These are phyloP conservation scores for Pelvicachromis taeniatus DNA, from an alignment of 2,113 vertebrate genomes.

Conservation along the genomic window DNA sequence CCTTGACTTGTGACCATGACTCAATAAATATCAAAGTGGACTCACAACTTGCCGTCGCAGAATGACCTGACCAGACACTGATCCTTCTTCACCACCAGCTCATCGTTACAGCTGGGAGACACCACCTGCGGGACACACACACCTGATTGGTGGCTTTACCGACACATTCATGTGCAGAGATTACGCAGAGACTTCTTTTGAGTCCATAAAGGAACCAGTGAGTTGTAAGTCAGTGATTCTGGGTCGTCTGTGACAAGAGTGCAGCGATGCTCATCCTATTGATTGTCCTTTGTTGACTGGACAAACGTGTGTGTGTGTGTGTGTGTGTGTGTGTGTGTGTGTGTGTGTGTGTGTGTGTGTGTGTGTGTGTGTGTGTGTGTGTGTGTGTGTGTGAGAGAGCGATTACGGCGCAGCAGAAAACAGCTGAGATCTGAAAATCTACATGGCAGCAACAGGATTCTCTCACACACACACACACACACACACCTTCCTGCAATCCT, in stretches of 20 bases:
- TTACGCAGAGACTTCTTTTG: neutral
- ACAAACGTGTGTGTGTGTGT: neutral
- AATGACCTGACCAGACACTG: conserved; percentile 97
- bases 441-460: neutral
- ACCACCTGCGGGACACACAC: conserved; percentile 77
- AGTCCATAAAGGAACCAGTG: neutral
- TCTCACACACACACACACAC: neutral
- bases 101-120: conserved; percentile 94
- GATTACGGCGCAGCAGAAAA: neutral
- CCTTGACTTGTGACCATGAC: neutral
- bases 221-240: neutral
- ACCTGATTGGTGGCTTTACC: neutral
- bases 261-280: neutral
- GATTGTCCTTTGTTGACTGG: neutral
- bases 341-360: no score
- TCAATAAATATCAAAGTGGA: conserved; percentile 1
- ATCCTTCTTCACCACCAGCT: conserved; percentile 92
- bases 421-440: neutral
- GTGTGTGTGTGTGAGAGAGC: no score
- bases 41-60: conserved; percentile 95
- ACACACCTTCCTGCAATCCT: neutral
- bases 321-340: no score
- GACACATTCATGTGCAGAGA: neutral
- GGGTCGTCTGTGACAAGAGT: neutral
- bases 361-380: no score